Evolutionary conservation across 2,113 vertebrate genomes (phyloP), one percentile per base, ranked within the genome.

Genomic region (Seriola quinqueradiata): DNA sequence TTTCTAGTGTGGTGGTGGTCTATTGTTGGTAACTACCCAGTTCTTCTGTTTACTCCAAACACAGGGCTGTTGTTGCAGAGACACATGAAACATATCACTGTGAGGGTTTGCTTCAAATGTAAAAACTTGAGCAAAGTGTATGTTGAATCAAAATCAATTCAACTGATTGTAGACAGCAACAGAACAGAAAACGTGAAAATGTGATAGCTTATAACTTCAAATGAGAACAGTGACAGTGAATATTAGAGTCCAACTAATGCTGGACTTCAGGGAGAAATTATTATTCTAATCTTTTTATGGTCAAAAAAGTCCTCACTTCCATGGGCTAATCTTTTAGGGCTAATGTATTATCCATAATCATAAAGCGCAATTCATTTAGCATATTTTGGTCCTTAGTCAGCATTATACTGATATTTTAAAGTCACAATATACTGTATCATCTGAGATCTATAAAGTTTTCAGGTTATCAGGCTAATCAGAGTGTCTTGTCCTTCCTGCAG

Each of bases 401-500:
- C 7, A 55, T 11, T 57, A 5, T 23, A n/a, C 38, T 44, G 34
- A 59, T 23, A 73, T 65, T 81, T 77, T 54, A 70, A 74, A 25
- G 21, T 16, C 19, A n/a, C 25, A 5, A 2, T 70, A 23, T 44
- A 61, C 34, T 23, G 2, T n/a, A 14, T 57, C 2, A 3, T 68
- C 10, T 14, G 25, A 40, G 44, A 50, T 40, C 44, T 34, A 16
- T 75, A 52, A 32, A 32, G 36, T 14, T 34, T 67, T 50, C n/a
- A 4, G 10, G 12, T 77, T 60, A 42, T 71, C 7, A 10, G 28
- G 21, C 69, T 87, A 52, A 68, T 65, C 32, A 48, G 63, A 69
- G 25, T 46, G 32, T 81, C 73, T 50, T 83, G 61, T 68, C 12
- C 55, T 25, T 76, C 54, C 69, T 7, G 13, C 74, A 96, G 95